A percentile compares a stretch with the other conserved stretches of the same genome.
Evolutionary conservation across 2,797 vertebrate species (phyloP).

Genomic region (Anguilla marmorata): DNA sequence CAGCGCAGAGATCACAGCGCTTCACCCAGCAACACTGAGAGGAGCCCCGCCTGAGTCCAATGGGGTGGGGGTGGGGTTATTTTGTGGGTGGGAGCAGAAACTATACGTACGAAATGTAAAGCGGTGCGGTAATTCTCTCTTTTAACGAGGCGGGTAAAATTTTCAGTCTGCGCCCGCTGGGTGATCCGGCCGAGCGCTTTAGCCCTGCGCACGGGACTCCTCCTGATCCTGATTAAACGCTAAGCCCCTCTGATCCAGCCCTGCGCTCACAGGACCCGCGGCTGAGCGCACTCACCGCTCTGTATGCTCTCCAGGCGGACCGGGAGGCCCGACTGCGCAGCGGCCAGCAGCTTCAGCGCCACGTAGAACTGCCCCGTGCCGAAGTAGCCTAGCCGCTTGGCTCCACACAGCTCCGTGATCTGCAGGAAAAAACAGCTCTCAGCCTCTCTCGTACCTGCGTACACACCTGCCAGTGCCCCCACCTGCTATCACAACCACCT

Average conservation of each 20-base stretch:
- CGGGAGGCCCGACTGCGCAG: constrained; percentile 85
- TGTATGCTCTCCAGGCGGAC: constrained; percentile 83
- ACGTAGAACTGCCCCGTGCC: constrained; percentile 87
- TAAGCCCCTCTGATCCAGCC: constrained; percentile 62
- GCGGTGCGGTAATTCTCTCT: background rate
- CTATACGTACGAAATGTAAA: background rate
- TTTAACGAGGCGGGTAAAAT: background rate
- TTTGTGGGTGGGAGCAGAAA: background rate
- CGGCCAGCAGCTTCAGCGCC: constrained; percentile 91
- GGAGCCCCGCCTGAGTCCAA: background rate
- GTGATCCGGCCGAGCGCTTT: constrained; percentile 19
- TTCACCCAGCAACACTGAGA: background rate
- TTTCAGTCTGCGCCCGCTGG: background rate
- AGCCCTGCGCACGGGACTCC: constrained; percentile 56
- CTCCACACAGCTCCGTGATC: constrained; percentile 92
- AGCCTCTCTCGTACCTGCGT: background rate
- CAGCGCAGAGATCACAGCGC: background rate
- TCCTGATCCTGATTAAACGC: constrained; percentile 63
- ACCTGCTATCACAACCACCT: background rate
- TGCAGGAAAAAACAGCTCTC: constrained; percentile 53
- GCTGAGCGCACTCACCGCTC: constrained; percentile 75
- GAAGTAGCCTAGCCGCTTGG: constrained; percentile 88
- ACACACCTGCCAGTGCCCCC: background rate
- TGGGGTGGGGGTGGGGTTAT: background rate
- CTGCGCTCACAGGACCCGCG: constrained; percentile 54